Evolutionary conservation across 2,888 invertebrate species (phyloP), one percentile per base, ranked within the genome.

Genomic region (Acanthococcus lagerstroemiae): DNA sequence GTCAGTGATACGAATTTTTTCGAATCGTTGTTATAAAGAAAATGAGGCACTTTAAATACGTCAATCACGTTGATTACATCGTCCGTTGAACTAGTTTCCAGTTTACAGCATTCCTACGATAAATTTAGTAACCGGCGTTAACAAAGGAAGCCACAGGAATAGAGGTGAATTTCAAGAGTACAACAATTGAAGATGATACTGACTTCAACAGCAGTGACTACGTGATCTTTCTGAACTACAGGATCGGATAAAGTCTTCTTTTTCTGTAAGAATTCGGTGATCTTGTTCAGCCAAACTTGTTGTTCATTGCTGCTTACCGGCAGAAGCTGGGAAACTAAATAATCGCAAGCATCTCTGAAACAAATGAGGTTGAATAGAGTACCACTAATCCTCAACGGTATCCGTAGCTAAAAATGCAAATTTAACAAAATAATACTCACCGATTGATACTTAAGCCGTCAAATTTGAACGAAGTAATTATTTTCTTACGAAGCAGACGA

Each of bases 21-120:
- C 61, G 84, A 83, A 67, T 87, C 86, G n/a, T 78, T 77, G 71
- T 88, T 84, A 74, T 88, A 94, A 15, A 78, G 77, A 57, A 87
- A 82, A 74, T 87, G 86, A 0, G 95, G 95, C 24, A 90, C 82
- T 61, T 85, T 83, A 74, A 88, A 93, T 0, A 89, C 88, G 76
- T 86, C 84, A 66, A 95, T 90, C 0, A 94, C 83, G 73, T 81
- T 84, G 19, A 93, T 80, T 0, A 88, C 75, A 0, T 88, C 85
- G 74, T 90, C 89, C 3, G 84, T 80, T 69, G 84, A 83, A 73
- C 86, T 84, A 22, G 83, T 77, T 15, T 84, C 83, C 44, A 79
- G 76, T 45, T 81, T 78, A 0, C 81, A 78, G 72, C 83, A 83
- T 72, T 82, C 83, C 78, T 79, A 69, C 68, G 71, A 73, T 55